A percentile compares a stretch with the other conserved stretches of the same genome.
Conservation (phyloP, 2,113 vertebrate genomes). For the Sapayoa aenigma region DNA sequence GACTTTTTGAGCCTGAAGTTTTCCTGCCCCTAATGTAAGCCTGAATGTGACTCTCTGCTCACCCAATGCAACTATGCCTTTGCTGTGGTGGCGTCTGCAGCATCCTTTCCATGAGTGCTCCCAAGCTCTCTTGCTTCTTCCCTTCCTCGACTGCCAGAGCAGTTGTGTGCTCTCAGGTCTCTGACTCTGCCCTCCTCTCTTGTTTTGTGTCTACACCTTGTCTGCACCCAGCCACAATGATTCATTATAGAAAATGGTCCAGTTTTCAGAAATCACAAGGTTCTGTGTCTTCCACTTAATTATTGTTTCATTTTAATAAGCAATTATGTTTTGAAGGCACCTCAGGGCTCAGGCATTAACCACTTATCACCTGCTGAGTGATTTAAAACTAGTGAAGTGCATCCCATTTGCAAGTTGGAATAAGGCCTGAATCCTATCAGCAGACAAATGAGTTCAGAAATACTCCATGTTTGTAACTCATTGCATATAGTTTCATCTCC, state of each 20-base stretch:
- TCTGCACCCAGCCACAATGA: neutral
- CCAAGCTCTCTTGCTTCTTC: neutral
- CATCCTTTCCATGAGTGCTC: neutral
- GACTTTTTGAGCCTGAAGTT: neutral
- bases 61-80: neutral
- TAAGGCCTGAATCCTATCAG: neutral
- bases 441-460: constrained; percentile 29
- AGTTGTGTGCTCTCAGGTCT: neutral
- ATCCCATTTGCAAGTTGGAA: neutral
- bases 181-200: neutral
- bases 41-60: neutral
- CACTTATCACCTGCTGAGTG: constrained; percentile 46
- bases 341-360: constrained; percentile 14
- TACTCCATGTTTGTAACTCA: neutral
- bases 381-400: constrained; percentile 27
- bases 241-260: constrained; percentile 1
- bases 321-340: constrained; percentile 47
- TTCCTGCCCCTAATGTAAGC: neutral
- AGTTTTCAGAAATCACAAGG: constrained; percentile 25
- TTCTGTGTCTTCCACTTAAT: constrained; percentile 45
- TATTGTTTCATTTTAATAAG: constrained; percentile 62
- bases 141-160: neutral
- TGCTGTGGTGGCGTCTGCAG: neutral
- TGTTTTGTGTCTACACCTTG: neutral
- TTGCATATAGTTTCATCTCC: neutral